Base-by-base conservation (phyloP, 2,797 vertebrate genomes). In the Notamacropus eugenii region DNA sequence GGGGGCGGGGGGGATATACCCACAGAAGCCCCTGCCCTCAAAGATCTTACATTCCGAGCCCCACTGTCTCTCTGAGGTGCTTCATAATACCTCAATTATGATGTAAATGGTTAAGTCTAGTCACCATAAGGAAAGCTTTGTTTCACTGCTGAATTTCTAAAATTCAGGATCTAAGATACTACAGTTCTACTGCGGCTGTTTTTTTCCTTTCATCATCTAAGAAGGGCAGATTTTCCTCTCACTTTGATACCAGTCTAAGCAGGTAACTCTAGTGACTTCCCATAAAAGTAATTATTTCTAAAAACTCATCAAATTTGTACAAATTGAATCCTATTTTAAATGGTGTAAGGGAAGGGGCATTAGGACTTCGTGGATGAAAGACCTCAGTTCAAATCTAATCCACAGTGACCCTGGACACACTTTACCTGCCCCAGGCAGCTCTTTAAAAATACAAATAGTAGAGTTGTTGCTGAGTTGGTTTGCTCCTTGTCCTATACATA, bases 71-170 rank as follows among this genome's bases (percentile, higher is more conserved):
- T 82, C 34, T 82, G n/a, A 24, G 29, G 74, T 50, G 91, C 96
- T 95, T 98, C 98, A 98, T 93, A 98, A 98, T 98, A n/a, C 50
- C 94, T 96, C 96, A 56, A 96, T 90, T 94, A 52, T 97, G 97
- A 97, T 95, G 96, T 96, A 87, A 95, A 57, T 40, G 87, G 56
- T 55, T 92, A 92, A 52, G 59, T 4, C 62, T 93, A 58, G 1
- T 1, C n/a, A 10, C 57, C 90, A 54, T 95, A 92, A 93, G 34
- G 31, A 10, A 46, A 82, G 67, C 40, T 46, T 67, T 29, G 22
- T 3, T 54, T 8, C 67, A 57, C 46, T 10, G 29, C 54, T 24
- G 11, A 27, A 6, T 8, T 5, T 11, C 8, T 54, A 54, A 27
- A n/a, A 59, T 29, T 40, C 55, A 92, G 57, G 92, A 19, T 58